These are phyloP conservation scores for Capra hircus DNA, from an alignment of 2,113 vertebrate species.

Conservation along the genomic window DNA sequence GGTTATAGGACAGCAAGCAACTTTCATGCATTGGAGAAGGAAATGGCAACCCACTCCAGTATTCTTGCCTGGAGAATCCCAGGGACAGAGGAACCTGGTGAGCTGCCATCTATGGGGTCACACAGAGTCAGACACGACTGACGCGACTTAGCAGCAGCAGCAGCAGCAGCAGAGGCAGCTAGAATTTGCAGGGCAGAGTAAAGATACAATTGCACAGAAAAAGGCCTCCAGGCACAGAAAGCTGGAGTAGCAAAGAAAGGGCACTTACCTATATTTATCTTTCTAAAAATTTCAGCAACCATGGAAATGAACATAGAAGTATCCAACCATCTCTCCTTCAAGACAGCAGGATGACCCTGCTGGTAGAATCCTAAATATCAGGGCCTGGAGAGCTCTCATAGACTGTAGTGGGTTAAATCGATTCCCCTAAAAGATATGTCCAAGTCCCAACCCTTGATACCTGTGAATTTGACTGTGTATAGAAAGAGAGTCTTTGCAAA, in stretches of 20 bases:
- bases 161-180: too few species aligned
- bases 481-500: background rate
- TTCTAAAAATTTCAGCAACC: background rate
- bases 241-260: background rate
- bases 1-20: background rate
- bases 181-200: too few species aligned
- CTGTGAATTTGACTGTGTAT: background rate
- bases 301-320: background rate
- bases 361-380: background rate
- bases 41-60: too few species aligned
- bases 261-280: background rate
- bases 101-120: too few species aligned
- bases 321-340: background rate
- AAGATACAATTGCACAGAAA: too few species aligned
- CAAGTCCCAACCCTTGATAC: background rate
- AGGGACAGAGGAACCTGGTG: too few species aligned
- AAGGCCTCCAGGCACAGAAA: background rate
- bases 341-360: background rate
- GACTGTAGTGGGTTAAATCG: background rate
- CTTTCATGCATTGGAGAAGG: too few species aligned
- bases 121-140: too few species aligned
- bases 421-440: background rate
- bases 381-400: background rate
- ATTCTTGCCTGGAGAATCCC: too few species aligned
- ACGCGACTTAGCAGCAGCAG: too few species aligned